These are phyloP conservation scores for Pocillopora verrucosa DNA, from an alignment of 64 coral and sea anemone genomes.

Conservation along the genomic window DNA sequence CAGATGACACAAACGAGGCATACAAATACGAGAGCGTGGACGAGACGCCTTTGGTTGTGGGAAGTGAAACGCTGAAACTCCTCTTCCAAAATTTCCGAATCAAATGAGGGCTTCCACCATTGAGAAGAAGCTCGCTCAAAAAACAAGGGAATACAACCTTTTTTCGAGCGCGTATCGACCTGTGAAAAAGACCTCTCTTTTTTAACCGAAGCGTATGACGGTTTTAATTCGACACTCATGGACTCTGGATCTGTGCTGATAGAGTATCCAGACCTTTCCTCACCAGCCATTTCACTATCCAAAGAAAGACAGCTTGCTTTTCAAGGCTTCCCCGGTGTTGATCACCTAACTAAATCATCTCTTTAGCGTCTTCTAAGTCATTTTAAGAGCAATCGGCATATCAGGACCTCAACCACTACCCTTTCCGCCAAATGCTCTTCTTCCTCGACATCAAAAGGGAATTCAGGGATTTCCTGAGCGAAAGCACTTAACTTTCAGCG, in stretches of 20 bases:
- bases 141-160: conserved; percentile 95
- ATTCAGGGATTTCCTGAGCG: conserved; percentile 20
- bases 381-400: conserved; percentile 4
- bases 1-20: conserved; percentile 71
- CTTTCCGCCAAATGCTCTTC: background rate
- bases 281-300: conserved; percentile 23
- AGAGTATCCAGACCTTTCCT: conserved; percentile 42
- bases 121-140: conserved; percentile 98
- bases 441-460: background rate
- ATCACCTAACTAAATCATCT: conserved; percentile 13
- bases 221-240: conserved; percentile 74
- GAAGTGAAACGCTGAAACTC: conserved; percentile 94
- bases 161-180: conserved; percentile 94
- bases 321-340: conserved; percentile 10
- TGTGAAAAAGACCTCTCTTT: conserved; percentile 99
- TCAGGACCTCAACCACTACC: background rate
- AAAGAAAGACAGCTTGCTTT: conserved; percentile 45
- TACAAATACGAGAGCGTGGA: conserved; percentile 74
- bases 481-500: conserved; percentile 35
- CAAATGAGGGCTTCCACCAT: conserved; percentile 99
- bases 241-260: conserved; percentile 86
- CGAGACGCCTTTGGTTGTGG: conserved; percentile 79
- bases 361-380: conserved; percentile 23
- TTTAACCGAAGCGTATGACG: conserved; percentile 67
- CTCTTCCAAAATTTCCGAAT: conserved; percentile 94